A percentile compares a stretch with the other conserved stretches of the same genome.
These are phyloP conservation scores for Achroia grisella DNA, from an alignment of 1,140 invertebrate genomes.

Conservation along the genomic window DNA sequence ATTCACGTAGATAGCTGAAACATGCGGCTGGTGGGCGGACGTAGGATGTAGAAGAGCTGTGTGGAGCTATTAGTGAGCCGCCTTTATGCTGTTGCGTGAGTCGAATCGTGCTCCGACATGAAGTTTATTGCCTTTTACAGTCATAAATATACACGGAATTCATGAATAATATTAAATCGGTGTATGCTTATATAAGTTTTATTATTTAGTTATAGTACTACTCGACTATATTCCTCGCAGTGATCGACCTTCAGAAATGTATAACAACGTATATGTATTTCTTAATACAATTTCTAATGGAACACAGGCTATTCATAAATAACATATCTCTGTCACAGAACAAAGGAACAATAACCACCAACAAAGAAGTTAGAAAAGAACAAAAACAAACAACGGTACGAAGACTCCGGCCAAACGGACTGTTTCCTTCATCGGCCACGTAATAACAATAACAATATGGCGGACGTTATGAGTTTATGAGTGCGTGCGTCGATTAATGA, in stretches of 20 bases:
- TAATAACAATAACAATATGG: constrained; percentile 62
- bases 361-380: constrained; percentile 66
- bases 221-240: constrained; percentile 9
- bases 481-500: constrained; percentile 36
- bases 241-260: too few species aligned
- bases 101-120: constrained; percentile 18
- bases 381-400: constrained; percentile 51
- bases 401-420: constrained; percentile 40
- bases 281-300: constrained; percentile 24
- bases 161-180: constrained; percentile 17
- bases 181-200: too few species aligned
- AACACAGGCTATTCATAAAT: constrained; percentile 57
- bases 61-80: constrained; percentile 26
- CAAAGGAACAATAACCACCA: constrained; percentile 58
- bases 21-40: constrained; percentile 43
- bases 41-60: constrained; percentile 37
- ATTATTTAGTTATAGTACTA: too few species aligned
- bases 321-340: constrained; percentile 41
- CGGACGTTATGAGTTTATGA: constrained; percentile 10
- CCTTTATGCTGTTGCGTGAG: constrained; percentile 39
- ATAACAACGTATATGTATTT: too few species aligned
- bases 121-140: constrained; percentile 27
- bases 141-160: constrained; percentile 25
- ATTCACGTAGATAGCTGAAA: constrained; percentile 34
- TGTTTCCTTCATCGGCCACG: constrained; percentile 53